Evolutionary conservation across 2,888 invertebrate species (phyloP).

Genomic region (Drosophila suboccidentalis): DNA sequence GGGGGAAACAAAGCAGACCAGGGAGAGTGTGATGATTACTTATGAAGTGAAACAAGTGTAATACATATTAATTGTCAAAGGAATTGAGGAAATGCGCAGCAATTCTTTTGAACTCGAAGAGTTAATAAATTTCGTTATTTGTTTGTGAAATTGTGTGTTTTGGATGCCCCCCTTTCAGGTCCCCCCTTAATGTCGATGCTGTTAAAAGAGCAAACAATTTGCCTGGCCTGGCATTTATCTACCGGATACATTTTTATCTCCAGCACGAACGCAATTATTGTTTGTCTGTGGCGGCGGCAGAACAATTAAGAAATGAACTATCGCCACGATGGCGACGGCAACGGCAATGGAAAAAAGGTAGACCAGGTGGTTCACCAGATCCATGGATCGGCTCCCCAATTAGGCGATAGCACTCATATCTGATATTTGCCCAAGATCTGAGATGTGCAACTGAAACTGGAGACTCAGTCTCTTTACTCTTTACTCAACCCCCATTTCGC

Average conservation of each 20-base stretch:
- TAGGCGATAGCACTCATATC: conserved; percentile 53
- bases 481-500: conserved; percentile 33
- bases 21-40: conserved; percentile 54
- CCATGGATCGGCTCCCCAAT: conserved; percentile 51
- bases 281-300: conserved; percentile 62
- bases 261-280: conserved; percentile 68
- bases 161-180: neutral
- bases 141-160: conserved; percentile 68
- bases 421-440: conserved; percentile 68
- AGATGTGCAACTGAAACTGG: conserved; percentile 56
- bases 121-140: conserved; percentile 74
- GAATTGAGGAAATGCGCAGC: conserved; percentile 76
- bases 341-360: conserved; percentile 23
- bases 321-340: conserved; percentile 56
- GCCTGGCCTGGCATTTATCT: conserved; percentile 64
- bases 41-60: conserved; percentile 56
- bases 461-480: conserved; percentile 5
- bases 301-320: conserved; percentile 80
- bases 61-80: conserved; percentile 74
- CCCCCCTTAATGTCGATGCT: neutral
- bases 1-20: conserved; percentile 57
- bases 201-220: conserved; percentile 62
- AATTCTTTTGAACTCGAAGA: conserved; percentile 75
- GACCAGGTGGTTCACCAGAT: conserved; percentile 47
- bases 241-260: conserved; percentile 80